Base-by-base conservation (phyloP, 2,797 vertebrate species). In the Channallabes apus region DNA sequence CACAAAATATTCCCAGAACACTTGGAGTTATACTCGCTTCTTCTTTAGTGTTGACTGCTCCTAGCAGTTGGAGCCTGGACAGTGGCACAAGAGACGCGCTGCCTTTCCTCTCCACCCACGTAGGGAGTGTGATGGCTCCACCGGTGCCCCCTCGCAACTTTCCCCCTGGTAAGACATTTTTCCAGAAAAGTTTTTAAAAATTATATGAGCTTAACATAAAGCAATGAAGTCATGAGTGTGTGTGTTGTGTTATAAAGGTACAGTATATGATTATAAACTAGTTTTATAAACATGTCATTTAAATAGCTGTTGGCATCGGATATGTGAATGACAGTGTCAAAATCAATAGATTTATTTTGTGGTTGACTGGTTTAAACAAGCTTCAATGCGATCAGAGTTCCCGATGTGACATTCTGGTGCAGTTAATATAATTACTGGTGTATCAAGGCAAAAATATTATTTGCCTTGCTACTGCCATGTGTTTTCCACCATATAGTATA, bases 31-130 rank as follows among this genome's bases (percentile, higher is more conserved):
- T 78, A 12, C 5, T 54, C 0, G 12, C 67, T 54, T 81, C 4
- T 54, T 56, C 41, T 81, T 22, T 93, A 98, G 97, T 94, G 84
- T 96, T 98, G 93, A 96, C 97, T 88, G 96, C 96, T 80, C 96
- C 97, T 90, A 97, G 96, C 93, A 97, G 96, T 94, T 99, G 97
- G 98, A 97, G 96, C 94, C 94, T 99, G 93, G 98, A 99, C 93
- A 98, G 97, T 59, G 95, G 96, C 89, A 96, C 95, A 90, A 92
- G 91, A 90, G 96, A 97, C 88, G 92, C 95, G 61, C 92, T 96
- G 90, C 95, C 95, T 82, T 96, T 96, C 94, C 94, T 95, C 91
- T 94, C 94, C 88, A 90, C 95, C 92, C 96, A 96, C 84, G 92
- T 90, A 22, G 97, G 96, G 93, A 96, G 92, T 87, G 95, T 94